These are phyloP conservation scores for Xylocopa sonorina DNA, from an alignment of 1,140 invertebrate species.

Conservation along the genomic window DNA sequence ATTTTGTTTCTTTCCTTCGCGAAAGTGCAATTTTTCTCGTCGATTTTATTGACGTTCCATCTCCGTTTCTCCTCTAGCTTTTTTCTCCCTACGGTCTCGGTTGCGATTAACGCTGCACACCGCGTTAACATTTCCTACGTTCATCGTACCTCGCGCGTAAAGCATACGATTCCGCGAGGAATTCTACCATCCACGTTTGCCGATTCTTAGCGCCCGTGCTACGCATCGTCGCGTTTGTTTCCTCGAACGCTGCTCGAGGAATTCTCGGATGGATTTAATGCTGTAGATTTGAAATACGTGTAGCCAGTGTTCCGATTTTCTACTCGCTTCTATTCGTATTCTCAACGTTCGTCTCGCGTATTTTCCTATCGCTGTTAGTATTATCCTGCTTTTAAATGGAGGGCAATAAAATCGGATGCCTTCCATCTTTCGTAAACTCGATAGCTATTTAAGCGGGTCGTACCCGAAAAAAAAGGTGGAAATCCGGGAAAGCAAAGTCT, in stretches of 20 bases:
- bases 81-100: too few species aligned
- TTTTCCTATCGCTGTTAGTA: too few species aligned
- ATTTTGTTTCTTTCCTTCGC: not conserved
- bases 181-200: not conserved
- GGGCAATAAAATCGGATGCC: too few species aligned
- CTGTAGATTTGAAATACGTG: not conserved
- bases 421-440: fast-evolving
- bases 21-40: too few species aligned
- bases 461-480: not conserved
- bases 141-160: not conserved
- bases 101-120: not conserved
- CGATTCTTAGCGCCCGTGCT: not conserved
- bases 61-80: not conserved
- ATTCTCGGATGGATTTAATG: conserved; percentile 21
- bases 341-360: not conserved
- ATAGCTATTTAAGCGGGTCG: too few species aligned
- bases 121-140: not conserved
- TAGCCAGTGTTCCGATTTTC: not conserved
- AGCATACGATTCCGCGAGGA: not conserved
- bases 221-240: conserved; percentile 6
- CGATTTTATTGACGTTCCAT: too few species aligned
- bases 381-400: too few species aligned
- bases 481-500: not conserved
- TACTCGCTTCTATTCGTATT: not conserved
- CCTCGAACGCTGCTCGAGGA: not conserved